phyloP scores from a whole-genome alignment of 2,888 invertebrate species.

The Lysandra coridon region DNA sequence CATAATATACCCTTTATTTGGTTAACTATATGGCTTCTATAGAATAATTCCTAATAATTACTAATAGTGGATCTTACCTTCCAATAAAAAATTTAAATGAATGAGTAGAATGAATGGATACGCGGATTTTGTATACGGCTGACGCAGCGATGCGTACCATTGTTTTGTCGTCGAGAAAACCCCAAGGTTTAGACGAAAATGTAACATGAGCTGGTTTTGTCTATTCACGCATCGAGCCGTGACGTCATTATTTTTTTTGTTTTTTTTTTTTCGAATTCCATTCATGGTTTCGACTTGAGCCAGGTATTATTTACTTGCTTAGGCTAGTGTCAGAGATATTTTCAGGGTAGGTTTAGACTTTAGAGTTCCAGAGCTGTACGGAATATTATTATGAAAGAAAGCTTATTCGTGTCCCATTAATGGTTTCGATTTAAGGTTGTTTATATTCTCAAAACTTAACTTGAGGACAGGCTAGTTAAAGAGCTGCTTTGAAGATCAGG shows the following conservation, averaged over 20 bases:
- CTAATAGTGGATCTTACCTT: no score
- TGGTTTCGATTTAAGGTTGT: neutral
- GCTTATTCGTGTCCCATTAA: neutral
- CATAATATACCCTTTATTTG: no score
- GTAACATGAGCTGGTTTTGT: constrained; percentile 55
- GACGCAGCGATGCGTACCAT: neutral
- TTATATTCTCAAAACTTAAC: neutral
- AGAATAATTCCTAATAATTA: no score
- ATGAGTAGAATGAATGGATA: neutral
- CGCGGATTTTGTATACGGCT: neutral
- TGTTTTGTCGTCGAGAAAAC: constrained; percentile 54
- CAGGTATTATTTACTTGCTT: neutral
- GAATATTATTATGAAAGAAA: no score
- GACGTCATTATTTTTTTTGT: neutral
- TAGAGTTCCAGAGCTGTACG: no score
- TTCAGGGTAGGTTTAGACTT: no score
- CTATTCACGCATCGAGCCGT: constrained; percentile 49
- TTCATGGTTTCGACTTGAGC: neutral
- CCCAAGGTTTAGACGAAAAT: constrained; percentile 69
- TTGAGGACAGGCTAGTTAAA: neutral
- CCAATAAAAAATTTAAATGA: neutral
- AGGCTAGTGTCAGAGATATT: no score
- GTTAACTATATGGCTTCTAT: no score
- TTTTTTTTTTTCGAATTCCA: no score
- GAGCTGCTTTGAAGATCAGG: no score